Base-by-base conservation (phyloP, 1,140 invertebrate species). In the Eriocheir sinensis region DNA sequence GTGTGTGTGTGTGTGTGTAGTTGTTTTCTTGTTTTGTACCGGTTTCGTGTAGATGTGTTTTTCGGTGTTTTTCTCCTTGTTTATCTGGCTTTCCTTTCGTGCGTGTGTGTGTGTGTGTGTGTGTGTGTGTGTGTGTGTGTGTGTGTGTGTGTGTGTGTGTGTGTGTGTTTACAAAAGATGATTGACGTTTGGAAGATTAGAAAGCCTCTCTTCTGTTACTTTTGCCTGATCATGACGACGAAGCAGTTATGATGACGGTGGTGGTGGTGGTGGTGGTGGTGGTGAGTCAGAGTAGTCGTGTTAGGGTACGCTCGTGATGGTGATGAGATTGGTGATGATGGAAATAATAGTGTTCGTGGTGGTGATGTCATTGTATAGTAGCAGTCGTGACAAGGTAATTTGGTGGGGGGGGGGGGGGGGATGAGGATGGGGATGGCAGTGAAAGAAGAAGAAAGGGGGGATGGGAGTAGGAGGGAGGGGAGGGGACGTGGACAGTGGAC, bases 1-100 rank as follows among this genome's bases (percentile, higher is more conserved):
- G 80, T 81, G 80, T 81, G 80, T 81, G 80, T 81, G 80, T 81
- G 80, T 81, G 80, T 81, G 80, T 81, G 80, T 81, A n/a, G 17
- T 8, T 81, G 80, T 72, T 72, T 12, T 72, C 12, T 72, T 12
- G 12, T 12, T 72, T 12, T 72, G 53, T 72, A 27, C 30, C n/a
- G 12, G 12, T 81, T 3, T 30, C 9, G n/a, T 30, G 34, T 30
- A 40, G 21, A 21, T 86, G 83, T 86, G 83, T 36, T 3, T 86
- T 38, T 86, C 32, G 4, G 30, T 4, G 30, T 86, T 34, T 86
- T 34, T 86, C 32, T 86, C 21, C 3, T 3, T 36, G 21, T 86
- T 32, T 86, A n/a, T 34, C 12, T 4, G 79, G 32, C 4, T 8
- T 88, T 44, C 27, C 15, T 41, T 17, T 9, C 0, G n/a, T 88